Percentiles rank a stretch among this genome's conserved stretches.
Evolutionary conservation across 2,888 invertebrate genomes (phyloP).

Genomic region (Laothoe populi): DNA sequence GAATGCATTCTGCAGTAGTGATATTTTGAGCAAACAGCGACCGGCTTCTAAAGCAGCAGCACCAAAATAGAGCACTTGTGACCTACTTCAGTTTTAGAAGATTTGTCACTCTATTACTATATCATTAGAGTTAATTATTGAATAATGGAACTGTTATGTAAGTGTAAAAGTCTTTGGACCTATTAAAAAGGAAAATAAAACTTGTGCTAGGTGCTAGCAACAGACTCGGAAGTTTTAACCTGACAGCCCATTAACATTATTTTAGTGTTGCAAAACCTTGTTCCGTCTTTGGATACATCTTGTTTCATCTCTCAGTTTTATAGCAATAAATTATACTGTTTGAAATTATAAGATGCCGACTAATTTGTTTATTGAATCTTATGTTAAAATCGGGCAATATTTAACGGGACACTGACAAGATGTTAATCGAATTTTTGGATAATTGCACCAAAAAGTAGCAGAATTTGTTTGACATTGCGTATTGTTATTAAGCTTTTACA

Average conservation of each 20-base stretch:
- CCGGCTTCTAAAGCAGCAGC: slow-evolving; percentile 65
- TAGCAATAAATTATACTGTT: neutral
- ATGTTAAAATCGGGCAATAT: neutral
- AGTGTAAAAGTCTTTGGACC: slow-evolving; percentile 34
- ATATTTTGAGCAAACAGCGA: slow-evolving; percentile 72
- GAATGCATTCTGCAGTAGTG: slow-evolving; percentile 73
- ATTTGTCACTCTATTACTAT: slow-evolving; percentile 45
- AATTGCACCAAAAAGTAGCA: no score
- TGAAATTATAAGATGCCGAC: neutral
- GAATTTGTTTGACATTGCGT: no score
- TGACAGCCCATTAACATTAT: neutral
- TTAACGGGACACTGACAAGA: neutral
- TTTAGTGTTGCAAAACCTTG: slow-evolving; percentile 4
- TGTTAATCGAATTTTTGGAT: no score
- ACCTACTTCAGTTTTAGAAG: slow-evolving; percentile 65
- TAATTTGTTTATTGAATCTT: neutral
- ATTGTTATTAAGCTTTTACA: no score
- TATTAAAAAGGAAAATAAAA: slow-evolving; percentile 36
- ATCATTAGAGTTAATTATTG: slow-evolving; percentile 42
- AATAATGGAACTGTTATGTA: neutral
- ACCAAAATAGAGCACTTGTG: slow-evolving; percentile 74
- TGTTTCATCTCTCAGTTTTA: neutral
- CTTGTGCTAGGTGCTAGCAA: slow-evolving; percentile 11
- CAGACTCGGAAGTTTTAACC: slow-evolving; percentile 17
- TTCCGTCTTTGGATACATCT: neutral